These are phyloP conservation scores for Drosophila yakuba DNA, from an alignment of 1,140 invertebrate genomes.

Conservation along the genomic window DNA sequence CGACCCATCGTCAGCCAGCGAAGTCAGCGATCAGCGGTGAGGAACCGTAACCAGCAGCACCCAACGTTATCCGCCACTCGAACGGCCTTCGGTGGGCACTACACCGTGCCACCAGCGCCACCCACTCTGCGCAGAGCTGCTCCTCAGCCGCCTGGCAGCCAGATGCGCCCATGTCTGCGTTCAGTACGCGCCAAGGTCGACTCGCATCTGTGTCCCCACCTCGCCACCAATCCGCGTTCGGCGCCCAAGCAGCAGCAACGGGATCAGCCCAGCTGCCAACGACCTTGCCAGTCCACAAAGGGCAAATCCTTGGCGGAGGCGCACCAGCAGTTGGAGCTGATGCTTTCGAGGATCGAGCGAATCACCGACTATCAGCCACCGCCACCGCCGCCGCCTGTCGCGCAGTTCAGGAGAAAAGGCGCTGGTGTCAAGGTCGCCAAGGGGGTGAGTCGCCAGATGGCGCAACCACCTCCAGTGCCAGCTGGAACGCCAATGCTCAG, in stretches of 20 bases:
- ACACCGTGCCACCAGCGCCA: not conserved
- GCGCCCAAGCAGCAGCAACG: not conserved
- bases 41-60: not conserved
- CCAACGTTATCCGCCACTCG: not conserved
- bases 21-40: not conserved
- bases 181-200: conserved; percentile 42
- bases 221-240: no score
- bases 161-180: not conserved
- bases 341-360: conserved; percentile 53
- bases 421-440: conserved; percentile 5
- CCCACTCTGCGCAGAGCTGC: not conserved
- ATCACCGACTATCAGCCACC: conserved; percentile 4
- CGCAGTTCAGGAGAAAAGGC: not conserved
- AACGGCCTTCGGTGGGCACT: not conserved
- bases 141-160: not conserved
- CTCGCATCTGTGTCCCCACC: conserved; percentile 9
- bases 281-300: not conserved
- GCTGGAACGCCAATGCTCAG: conserved; percentile 44
- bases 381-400: not conserved
- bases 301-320: conserved; percentile 39
- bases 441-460: conserved; percentile 18
- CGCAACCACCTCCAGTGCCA: conserved; percentile 43
- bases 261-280: not conserved
- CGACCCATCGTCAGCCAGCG: not conserved
- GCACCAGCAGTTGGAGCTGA: conserved; percentile 54